Conservation (phyloP, 1,140 invertebrate genomes). For the Saccostrea cuccullata region DNA sequence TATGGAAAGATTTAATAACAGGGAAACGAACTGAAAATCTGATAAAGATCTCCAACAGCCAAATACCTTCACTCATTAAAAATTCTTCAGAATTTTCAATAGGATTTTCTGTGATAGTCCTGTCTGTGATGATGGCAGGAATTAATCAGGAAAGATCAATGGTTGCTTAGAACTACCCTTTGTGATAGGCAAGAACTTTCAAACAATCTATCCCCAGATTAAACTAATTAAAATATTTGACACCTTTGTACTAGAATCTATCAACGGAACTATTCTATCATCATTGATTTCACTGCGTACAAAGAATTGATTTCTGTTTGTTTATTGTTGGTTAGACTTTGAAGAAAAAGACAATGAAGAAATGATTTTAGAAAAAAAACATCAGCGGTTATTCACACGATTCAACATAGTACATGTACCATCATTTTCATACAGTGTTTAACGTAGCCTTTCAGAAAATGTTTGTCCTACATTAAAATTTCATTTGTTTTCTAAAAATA, state of each 20-base stretch:
- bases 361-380: neutral
- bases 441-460: neutral
- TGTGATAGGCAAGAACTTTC: constrained; percentile 18
- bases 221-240: constrained; percentile 30
- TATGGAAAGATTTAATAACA: neutral
- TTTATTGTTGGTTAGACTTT: neutral
- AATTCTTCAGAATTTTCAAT: neutral
- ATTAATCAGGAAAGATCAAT: constrained; percentile 13
- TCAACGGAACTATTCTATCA: neutral
- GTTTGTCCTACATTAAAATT: neutral
- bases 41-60: neutral
- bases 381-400: neutral
- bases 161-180: neutral
- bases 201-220: constrained; percentile 27
- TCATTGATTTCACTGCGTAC: neutral
- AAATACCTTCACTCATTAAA: neutral
- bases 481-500: neutral
- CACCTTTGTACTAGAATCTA: constrained; percentile 16
- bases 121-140: neutral
- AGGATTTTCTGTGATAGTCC: neutral
- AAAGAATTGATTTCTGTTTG: constrained; percentile 11
- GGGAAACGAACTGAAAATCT: neutral
- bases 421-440: neutral
- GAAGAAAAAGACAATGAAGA: neutral
- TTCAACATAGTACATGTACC: neutral